Evolutionary conservation across 2,888 invertebrate genomes (phyloP).

Genomic region (Eupithecia centaureata): DNA sequence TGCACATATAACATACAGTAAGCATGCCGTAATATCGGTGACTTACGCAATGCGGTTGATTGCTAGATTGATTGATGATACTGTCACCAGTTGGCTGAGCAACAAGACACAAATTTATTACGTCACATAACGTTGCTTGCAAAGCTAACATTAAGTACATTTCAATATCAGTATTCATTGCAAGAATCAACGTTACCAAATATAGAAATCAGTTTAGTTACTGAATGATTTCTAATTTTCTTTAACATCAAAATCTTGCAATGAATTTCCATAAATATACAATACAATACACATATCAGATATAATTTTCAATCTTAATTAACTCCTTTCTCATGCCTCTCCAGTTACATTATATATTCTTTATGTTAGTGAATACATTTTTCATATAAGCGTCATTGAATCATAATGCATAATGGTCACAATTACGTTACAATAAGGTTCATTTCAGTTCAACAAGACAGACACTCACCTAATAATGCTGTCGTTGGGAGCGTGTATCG

Average conservation of each 20-base stretch:
- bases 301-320: slow-evolving; percentile 36
- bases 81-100: slow-evolving; percentile 96
- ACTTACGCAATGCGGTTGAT: slow-evolving; percentile 97
- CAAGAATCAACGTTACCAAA: slow-evolving; percentile 34
- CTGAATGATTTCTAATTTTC: slow-evolving; percentile 1
- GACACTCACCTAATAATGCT: slow-evolving; percentile 85
- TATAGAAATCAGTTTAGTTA: slow-evolving; percentile 1
- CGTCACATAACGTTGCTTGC: slow-evolving; percentile 77
- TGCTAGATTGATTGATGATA: slow-evolving; percentile 96
- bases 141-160: slow-evolving; percentile 60
- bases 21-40: slow-evolving; percentile 73
- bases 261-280: slow-evolving; percentile 42
- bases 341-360: slow-evolving; percentile 35
- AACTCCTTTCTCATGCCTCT: slow-evolving; percentile 54
- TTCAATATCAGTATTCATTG: slow-evolving; percentile 44
- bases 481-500: slow-evolving; percentile 88
- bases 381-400: slow-evolving; percentile 48
- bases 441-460: slow-evolving; percentile 25
- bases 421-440: slow-evolving; percentile 44
- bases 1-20: slow-evolving; percentile 68
- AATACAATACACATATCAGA: slow-evolving; percentile 18
- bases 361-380: slow-evolving; percentile 52
- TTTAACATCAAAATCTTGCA: slow-evolving; percentile 40
- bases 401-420: slow-evolving; percentile 53
- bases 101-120: slow-evolving; percentile 81